phyloP scores from a whole-genome alignment of 2,888 invertebrate genomes.

The Coelogynopora nodosa region DNA sequence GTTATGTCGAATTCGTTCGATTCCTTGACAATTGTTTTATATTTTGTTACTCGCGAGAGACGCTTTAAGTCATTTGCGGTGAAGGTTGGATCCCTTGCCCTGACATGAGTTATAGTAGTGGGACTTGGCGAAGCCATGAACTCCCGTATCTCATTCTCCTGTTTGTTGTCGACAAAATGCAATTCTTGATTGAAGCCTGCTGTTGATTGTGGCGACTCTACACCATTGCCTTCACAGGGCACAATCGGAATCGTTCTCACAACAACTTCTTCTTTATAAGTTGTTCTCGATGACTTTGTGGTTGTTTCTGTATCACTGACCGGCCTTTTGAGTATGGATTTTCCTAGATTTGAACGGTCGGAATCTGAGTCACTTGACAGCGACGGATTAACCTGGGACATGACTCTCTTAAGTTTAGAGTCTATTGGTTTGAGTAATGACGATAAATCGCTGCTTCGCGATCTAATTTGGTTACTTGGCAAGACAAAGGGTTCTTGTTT shows the following conservation, averaged over 20 bases:
- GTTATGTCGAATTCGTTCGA: background rate
- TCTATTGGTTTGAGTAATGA: background rate
- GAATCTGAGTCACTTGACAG: background rate
- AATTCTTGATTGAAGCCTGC: background rate
- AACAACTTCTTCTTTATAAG: background rate
- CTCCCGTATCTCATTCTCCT: background rate
- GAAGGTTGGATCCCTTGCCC: background rate
- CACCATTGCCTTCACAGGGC: background rate
- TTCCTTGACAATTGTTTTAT: background rate
- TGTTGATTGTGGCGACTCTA: background rate
- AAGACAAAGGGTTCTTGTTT: slow-evolving; percentile 22
- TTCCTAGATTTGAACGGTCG: background rate
- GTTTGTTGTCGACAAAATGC: background rate
- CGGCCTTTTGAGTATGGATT: background rate
- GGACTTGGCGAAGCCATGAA: background rate
- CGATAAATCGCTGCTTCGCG: background rate
- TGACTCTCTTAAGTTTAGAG: background rate
- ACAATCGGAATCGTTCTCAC: background rate
- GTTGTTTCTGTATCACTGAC: background rate
- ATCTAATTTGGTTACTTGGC: background rate
- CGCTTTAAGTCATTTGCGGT: background rate
- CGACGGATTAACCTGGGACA: background rate
- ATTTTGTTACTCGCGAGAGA: background rate
- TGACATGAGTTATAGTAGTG: background rate
- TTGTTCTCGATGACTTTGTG: background rate